phyloP scores from a whole-genome alignment of 1,140 invertebrate genomes.

The Bombus impatiens region DNA sequence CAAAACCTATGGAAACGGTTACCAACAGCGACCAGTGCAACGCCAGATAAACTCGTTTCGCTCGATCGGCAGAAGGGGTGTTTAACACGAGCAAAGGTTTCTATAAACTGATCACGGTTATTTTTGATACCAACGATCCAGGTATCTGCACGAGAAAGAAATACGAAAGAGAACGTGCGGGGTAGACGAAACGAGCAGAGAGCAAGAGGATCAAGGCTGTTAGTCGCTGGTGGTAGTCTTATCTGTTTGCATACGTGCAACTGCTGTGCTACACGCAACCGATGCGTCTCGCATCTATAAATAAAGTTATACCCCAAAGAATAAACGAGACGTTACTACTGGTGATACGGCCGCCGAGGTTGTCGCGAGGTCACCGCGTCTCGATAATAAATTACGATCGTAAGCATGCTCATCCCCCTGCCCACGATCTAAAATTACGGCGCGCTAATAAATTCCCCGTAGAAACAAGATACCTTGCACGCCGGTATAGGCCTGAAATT shows the following conservation, averaged over 20 bases:
- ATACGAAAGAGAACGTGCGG: neutral
- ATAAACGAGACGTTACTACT: slow-evolving; percentile 29
- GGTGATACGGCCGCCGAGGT: slow-evolving; percentile 32
- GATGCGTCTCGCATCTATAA: slow-evolving; percentile 43
- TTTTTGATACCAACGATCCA: slow-evolving; percentile 31
- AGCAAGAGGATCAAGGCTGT: neutral
- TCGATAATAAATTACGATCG: slow-evolving; percentile 41
- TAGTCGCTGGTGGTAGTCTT: neutral
- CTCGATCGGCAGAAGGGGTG: neutral
- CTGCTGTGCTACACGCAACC: slow-evolving; percentile 12
- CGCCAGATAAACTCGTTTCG: neutral
- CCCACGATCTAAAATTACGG: too few relatives aligned
- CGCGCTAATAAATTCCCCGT: neutral
- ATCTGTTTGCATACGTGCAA: neutral
- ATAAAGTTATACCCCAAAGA: slow-evolving; percentile 41
- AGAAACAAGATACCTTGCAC: neutral
- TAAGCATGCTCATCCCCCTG: too few relatives aligned
- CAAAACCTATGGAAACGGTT: fast-evolving
- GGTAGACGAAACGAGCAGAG: neutral
- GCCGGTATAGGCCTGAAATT: slow-evolving; percentile 6
- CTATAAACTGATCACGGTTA: slow-evolving; percentile 17
- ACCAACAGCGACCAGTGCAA: fast-evolving
- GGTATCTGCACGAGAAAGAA: neutral
- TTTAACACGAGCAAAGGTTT: neutral
- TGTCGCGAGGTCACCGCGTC: slow-evolving; percentile 46